Base-by-base conservation (phyloP, 2,113 vertebrate species). In the Oxyura jamaicensis region DNA sequence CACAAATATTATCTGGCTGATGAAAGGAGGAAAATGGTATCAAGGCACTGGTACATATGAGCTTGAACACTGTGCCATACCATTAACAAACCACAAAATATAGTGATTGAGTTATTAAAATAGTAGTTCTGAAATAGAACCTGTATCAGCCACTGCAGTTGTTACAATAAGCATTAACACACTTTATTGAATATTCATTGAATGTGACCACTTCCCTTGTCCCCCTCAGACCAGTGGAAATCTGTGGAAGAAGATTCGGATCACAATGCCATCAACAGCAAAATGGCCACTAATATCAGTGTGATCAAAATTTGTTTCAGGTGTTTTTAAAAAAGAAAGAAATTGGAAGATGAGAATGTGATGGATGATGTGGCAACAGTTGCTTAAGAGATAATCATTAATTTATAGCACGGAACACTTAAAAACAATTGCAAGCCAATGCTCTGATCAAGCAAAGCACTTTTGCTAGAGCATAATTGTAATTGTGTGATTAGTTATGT, bases 401-500 rank as follows among this genome's bases (percentile, higher is more conserved):
- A 86, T 78, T 88, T 58, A 35, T 48, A 82, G 36, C 62, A 71
- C 11, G 67, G 74, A 94, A 42, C 9, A 22, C 73, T 95, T 93
- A 31, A 86, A 91, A 93, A 82, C 17, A 42, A 89, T 93, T 96
- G 88, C 83, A 81, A 86, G 80, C 81, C 83, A 79, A n/a, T 78
- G 62, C 62, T 90, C 77, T 92, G 90, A 92, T 95, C 69, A 86
- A 90, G 95, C 39, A 88, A 93, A 96, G 60, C 69, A 82, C 83
- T 94, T 95, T 88, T 93, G 44, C 86, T 84, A 62, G 10, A 94
- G 58, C n/a, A 69, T 76, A 79, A 72, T 66, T 86, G 42, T 95
- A 90, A 96, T 96, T 94, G 95, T 48, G 41, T 84, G 80, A 96
- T 96, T 94, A 93, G 73, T 86, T 56, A 63, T 75, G 53, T 92